Conservation (phyloP, 2,113 vertebrate species). For the Sterrhoptilus dennistouni region DNA sequence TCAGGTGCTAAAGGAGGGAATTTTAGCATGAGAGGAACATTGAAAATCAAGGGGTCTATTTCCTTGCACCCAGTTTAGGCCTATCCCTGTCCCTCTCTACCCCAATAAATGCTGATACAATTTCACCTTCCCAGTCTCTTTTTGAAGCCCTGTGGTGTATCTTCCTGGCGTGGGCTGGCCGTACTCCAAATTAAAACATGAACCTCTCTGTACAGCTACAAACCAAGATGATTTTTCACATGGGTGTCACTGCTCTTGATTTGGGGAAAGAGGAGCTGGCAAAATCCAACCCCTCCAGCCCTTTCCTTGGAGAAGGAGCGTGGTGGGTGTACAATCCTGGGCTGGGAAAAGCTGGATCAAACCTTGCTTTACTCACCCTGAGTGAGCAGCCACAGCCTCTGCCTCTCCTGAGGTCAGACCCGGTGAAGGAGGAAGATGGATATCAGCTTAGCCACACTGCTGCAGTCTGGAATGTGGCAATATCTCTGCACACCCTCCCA, state of each 20-base stretch:
- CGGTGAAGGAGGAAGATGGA: neutral
- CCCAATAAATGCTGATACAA: neutral
- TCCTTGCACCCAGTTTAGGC: neutral
- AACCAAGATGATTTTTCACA: neutral
- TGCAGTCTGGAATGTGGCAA: neutral
- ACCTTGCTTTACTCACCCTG: neutral
- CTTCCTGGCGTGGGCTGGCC: neutral
- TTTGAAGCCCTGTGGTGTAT: neutral
- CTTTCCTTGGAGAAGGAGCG: neutral
- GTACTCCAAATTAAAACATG: neutral
- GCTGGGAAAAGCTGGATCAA: neutral
- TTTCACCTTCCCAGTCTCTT: neutral
- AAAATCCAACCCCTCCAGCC: neutral
- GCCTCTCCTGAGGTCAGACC: neutral
- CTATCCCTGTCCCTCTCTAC: neutral
- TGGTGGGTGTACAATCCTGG: neutral
- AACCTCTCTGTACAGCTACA: no score
- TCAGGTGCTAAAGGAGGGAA: neutral
- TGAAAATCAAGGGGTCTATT: neutral
- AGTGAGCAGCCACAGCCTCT: neutral
- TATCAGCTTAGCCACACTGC: neutral
- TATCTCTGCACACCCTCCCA: neutral
- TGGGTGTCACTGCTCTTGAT: neutral
- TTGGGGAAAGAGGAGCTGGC: neutral
- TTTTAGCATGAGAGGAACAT: fast-evolving